Conservation (phyloP, 2,113 vertebrate species). For the Coreoperca whiteheadi region DNA sequence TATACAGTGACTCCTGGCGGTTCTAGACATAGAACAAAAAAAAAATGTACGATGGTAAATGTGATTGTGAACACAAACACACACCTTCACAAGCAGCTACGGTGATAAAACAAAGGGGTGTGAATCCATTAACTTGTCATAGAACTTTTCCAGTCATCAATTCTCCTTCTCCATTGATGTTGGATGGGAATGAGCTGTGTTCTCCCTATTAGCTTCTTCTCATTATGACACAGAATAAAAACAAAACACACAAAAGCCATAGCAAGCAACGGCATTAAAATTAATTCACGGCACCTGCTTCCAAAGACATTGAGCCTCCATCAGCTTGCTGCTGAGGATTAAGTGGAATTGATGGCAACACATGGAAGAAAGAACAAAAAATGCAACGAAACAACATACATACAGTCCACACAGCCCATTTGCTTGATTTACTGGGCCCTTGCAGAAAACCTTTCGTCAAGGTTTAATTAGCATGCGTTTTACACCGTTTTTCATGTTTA, state of each 20-base stretch:
- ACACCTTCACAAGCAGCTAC: neutral
- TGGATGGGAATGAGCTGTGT: slow-evolving; percentile 30
- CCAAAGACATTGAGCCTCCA: slow-evolving; percentile 29
- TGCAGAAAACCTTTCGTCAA: slow-evolving; percentile 83
- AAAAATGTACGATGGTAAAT: neutral
- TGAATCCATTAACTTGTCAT: slow-evolving; percentile 53
- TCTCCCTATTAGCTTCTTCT: slow-evolving; percentile 45
- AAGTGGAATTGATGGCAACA: slow-evolving; percentile 66
- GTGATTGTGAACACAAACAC: slow-evolving; percentile 8
- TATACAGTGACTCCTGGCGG: too few species aligned
- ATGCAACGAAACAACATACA: slow-evolving; percentile 28
- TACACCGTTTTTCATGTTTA: slow-evolving; percentile 91
- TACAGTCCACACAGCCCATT: slow-evolving; percentile 63
- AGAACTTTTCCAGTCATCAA: slow-evolving; percentile 50
- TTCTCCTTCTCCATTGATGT: slow-evolving; percentile 25
- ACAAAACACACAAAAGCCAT: slow-evolving; percentile 37
- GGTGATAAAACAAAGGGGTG: slow-evolving; percentile 6
- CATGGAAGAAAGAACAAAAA: neutral
- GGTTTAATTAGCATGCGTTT: slow-evolving; percentile 89
- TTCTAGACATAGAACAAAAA: neutral
- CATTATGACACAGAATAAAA: slow-evolving; percentile 52
- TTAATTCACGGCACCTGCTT: slow-evolving; percentile 65
- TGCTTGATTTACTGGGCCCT: slow-evolving; percentile 86
- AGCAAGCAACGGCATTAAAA: slow-evolving; percentile 35
- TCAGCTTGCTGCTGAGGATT: slow-evolving; percentile 41